phyloP scores from a whole-genome alignment of 2,888 invertebrate species.

The Hydrotaea diabolus region DNA sequence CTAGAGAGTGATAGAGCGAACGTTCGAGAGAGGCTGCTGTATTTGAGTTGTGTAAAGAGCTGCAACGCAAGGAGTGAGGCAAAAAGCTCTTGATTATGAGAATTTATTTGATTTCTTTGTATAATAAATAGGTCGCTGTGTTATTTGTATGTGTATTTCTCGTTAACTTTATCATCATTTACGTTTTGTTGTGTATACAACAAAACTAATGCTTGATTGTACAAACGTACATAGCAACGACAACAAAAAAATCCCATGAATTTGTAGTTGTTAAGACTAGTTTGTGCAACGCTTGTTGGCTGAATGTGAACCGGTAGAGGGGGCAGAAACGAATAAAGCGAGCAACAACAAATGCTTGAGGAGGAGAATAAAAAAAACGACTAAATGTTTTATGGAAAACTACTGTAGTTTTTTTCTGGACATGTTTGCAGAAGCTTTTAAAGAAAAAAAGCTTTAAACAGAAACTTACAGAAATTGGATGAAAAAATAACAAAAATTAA shows the following conservation, averaged over 20 bases:
- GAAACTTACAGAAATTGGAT: no score
- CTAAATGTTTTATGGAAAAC: neutral
- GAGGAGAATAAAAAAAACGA: neutral
- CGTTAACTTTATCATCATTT: constrained; percentile 1
- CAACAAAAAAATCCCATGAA: neutral
- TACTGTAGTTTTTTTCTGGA: no score
- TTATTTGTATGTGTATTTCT: constrained; percentile 34
- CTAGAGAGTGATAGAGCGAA: no score
- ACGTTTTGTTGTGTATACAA: constrained; percentile 10
- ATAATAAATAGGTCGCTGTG: constrained; percentile 67
- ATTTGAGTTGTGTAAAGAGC: neutral
- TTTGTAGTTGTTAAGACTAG: neutral
- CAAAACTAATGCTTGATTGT: neutral
- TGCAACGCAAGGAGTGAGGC: neutral
- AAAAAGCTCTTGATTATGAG: constrained; percentile 55
- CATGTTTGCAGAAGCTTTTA: no score
- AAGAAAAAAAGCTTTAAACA: no score
- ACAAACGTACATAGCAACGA: no score
- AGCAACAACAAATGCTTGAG: neutral
- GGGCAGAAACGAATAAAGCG: no score
- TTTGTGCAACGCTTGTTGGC: neutral
- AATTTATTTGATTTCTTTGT: neutral
- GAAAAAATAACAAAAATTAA: no score
- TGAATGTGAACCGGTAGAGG: neutral
- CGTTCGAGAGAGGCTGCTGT: no score